These are phyloP conservation scores for Scomberomorus guttatus DNA, from an alignment of 2,797 vertebrate species.

Conservation along the genomic window DNA sequence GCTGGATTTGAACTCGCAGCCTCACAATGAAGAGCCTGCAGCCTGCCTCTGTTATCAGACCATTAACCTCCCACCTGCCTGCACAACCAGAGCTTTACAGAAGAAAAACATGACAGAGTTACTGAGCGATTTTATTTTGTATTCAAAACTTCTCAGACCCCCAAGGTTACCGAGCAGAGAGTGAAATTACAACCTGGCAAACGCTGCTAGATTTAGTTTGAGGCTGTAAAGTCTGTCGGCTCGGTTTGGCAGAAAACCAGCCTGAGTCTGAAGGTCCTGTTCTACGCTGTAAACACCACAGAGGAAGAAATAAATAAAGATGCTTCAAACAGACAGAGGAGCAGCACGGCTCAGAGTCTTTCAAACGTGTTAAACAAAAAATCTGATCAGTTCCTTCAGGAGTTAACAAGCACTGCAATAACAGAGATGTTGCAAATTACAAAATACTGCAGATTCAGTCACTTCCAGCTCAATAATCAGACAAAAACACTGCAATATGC, in stretches of 20 bases:
- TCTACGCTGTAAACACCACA: conserved; percentile 6
- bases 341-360: background rate
- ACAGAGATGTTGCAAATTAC: no score
- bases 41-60: conserved; percentile 13
- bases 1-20: conserved; percentile 17
- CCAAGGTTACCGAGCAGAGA: conserved; percentile 21
- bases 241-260: conserved; percentile 36
- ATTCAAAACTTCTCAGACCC: conserved; percentile 26
- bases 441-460: no score
- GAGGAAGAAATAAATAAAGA: conserved; percentile 32
- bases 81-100: no score
- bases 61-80: conserved; percentile 9
- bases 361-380: no score
- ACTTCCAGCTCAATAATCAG: no score
- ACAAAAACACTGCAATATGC: no score
- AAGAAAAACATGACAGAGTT: no score
- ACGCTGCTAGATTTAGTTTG: conserved; percentile 13
- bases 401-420: no score
- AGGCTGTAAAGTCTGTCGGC: conserved; percentile 22
- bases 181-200: conserved; percentile 38
- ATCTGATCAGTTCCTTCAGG: no score
- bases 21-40: conserved; percentile 4
- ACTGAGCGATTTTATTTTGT: background rate
- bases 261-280: conserved; percentile 18
- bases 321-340: background rate